phyloP scores from a whole-genome alignment of 2,797 vertebrate genomes.

The Spondyliosoma cantharus region DNA sequence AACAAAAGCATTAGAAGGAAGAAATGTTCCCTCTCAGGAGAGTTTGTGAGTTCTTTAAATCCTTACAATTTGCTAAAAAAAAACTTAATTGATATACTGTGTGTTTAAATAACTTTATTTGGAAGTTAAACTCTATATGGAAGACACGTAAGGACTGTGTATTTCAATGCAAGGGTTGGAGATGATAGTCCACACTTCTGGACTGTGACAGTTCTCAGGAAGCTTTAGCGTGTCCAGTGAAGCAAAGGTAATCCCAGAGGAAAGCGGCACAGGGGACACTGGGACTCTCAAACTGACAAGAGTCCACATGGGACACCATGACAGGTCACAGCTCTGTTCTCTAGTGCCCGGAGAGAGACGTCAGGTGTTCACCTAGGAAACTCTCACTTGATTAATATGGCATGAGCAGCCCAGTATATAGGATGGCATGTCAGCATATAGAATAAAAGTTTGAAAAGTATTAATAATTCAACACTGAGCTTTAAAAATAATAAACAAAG shows the following conservation, averaged over 20 bases:
- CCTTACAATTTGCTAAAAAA: background rate
- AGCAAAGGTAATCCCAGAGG: constrained; percentile 32
- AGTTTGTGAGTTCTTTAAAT: background rate
- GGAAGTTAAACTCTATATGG: background rate
- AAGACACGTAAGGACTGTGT: background rate
- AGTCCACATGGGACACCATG: constrained; percentile 63
- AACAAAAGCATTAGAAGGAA: constrained; percentile 10
- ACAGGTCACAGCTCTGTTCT: constrained; percentile 63
- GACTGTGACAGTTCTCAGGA: constrained; percentile 43
- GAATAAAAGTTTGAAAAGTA: constrained; percentile 18
- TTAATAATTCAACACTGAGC: constrained; percentile 42
- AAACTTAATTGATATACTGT: background rate
- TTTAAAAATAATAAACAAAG: background rate
- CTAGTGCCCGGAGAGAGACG: constrained; percentile 33
- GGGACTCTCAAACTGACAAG: constrained; percentile 58
- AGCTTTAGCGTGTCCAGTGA: constrained; percentile 9
- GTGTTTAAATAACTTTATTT: background rate
- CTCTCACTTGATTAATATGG: constrained; percentile 2
- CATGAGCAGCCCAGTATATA: background rate
- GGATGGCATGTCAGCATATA: constrained; percentile 1
- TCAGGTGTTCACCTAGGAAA: constrained; percentile 29
- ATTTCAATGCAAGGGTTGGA: background rate
- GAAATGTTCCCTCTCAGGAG: constrained; percentile 10
- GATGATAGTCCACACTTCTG: constrained; percentile 15
- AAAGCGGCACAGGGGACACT: constrained; percentile 9